These are phyloP conservation scores for Hydropsyche tenuis DNA, from an alignment of 1,140 invertebrate species.

Conservation along the genomic window DNA sequence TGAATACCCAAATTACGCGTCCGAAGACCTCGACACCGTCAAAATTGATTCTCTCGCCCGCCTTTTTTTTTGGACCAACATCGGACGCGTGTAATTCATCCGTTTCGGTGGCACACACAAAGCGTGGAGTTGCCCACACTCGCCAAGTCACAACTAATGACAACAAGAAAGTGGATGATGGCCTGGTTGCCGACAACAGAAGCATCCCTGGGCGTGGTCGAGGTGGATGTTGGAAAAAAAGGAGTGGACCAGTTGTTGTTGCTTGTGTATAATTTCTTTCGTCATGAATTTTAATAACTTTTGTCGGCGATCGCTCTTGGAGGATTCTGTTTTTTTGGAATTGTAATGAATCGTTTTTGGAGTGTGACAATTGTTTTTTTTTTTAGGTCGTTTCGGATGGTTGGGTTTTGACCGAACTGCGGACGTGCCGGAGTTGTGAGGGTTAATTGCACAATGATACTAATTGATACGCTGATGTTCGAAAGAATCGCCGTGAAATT, in stretches of 20 bases:
- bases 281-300: slow-evolving; percentile 37
- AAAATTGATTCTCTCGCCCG: slow-evolving; percentile 4
- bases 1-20: slow-evolving; percentile 16
- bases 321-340: not conserved
- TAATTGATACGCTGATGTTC: too few relatives aligned
- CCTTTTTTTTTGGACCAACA: not conserved
- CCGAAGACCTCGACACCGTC: not conserved
- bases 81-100: slow-evolving; percentile 15
- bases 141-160: slow-evolving; percentile 37
- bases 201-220: slow-evolving; percentile 34
- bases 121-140: slow-evolving; percentile 4
- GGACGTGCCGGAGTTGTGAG: not conserved
- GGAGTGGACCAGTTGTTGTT: slow-evolving; percentile 24
- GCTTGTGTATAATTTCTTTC: slow-evolving; percentile 14
- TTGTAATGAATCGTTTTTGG: slow-evolving; percentile 6
- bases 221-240: not conserved
- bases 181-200: slow-evolving; percentile 27
- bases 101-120: slow-evolving; percentile 15
- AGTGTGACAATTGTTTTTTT: slow-evolving; percentile 21
- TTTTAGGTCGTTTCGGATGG: not conserved
- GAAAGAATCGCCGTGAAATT: not conserved
- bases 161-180: slow-evolving; percentile 7
- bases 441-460: slow-evolving; percentile 5
- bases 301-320: not conserved
- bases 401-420: not conserved